Evolutionary conservation across 1,140 invertebrate species (phyloP).

Genomic region (Drosophila parabipectinata): DNA sequence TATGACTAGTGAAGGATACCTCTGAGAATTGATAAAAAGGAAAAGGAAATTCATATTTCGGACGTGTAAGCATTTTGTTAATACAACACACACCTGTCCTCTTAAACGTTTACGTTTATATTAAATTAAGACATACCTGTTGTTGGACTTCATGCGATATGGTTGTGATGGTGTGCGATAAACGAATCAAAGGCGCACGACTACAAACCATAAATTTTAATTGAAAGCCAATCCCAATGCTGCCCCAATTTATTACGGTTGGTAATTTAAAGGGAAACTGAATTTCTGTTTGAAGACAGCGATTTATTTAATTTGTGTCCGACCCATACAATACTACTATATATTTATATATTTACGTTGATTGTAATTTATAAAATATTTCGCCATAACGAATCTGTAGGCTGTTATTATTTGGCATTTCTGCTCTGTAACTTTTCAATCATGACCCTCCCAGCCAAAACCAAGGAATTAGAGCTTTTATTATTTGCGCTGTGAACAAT

Average conservation of each 20-base stretch:
- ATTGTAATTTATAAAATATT: neutral
- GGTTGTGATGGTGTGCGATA: neutral
- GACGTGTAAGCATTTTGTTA: neutral
- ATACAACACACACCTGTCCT: neutral
- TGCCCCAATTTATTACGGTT: neutral
- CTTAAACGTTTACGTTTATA: neutral
- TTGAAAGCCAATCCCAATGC: neutral
- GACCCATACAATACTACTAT: neutral
- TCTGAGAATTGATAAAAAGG: neutral
- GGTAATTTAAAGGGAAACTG: conserved; percentile 1
- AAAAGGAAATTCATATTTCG: neutral
- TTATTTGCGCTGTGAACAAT: neutral
- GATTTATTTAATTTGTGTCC: neutral
- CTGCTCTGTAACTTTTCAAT: neutral
- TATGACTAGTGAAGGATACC: no score
- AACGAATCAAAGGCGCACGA: neutral
- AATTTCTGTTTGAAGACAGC: neutral
- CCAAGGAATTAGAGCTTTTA: neutral
- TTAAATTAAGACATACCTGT: neutral
- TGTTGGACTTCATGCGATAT: neutral
- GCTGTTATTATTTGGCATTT: neutral
- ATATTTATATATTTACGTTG: neutral
- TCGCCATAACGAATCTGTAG: neutral
- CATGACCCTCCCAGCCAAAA: neutral
- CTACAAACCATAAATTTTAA: conserved; percentile 1